Evolutionary conservation across 2,888 invertebrate species (phyloP), one percentile per base, ranked within the genome.

Genomic region (Napeogenes sylphis): DNA sequence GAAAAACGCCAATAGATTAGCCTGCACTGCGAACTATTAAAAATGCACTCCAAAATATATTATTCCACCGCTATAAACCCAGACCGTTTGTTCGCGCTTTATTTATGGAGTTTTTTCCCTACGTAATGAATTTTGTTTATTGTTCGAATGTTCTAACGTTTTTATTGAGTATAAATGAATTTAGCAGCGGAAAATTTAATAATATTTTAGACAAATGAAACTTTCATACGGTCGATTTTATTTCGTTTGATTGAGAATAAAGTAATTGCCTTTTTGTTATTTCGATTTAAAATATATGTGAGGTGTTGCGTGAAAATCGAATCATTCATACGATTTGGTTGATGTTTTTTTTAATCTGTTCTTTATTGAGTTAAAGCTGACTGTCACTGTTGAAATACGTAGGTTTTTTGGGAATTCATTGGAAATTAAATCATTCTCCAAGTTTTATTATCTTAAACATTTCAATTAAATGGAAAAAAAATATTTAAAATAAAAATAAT

Each of bases 91-190:
- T 64, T 67, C 67, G 58, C 67, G 57, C 62, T 69, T 70, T 71
- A 73, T 75, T 75, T 75, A 74, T 73, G 65, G 68, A 61, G 46
- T 63, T 70, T 71, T 70, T 71, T 71, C 68, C 54, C 54, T 63
- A 65, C 65, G 73, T 73, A 69, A 72, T 73, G 73, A 74, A 75
- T 74, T 75, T 73, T 70, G 72, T 75, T 75, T 74, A 76, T 74
- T 70, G 72, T 62, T 30, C 56, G 58, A 56, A 35, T 55, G 58
- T 45, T 46, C 55, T 61, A 66, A 59, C 58, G 58, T 63, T 63
- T 65, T 65, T 65, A 55, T 61, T 61, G 56, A 65, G 57, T 61
- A 35, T 58, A 45, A 66, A 63, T 61, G 58, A 61, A 54, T 61
- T 61, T 58, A 46, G 14, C 35, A 5, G 14, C n/a, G 14, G 30